Evolutionary conservation across 2,113 vertebrate species (phyloP).

Genomic region (Dicentrarchus labrax): DNA sequence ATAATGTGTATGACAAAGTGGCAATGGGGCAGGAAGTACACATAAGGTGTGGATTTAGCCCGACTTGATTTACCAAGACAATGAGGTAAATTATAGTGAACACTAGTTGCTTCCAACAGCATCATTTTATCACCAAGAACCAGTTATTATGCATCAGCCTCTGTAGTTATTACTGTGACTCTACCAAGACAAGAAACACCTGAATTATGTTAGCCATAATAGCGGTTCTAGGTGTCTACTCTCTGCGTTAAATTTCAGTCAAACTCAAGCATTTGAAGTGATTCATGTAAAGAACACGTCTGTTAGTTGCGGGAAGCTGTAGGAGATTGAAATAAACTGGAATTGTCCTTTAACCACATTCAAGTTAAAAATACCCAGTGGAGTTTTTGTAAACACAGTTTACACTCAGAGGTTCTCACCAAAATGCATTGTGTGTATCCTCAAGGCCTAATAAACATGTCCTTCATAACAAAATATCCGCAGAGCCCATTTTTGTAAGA

Average conservation of each 20-base stretch:
- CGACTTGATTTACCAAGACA: slow-evolving; percentile 29
- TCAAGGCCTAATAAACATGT: neutral
- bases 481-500: neutral
- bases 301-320: neutral
- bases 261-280: neutral
- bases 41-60: slow-evolving; percentile 46
- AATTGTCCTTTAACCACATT: neutral
- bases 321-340: neutral
- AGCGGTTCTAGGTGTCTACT: fast-evolving
- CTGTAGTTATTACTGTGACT: slow-evolving; percentile 12
- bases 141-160: neutral
- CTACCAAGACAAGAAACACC: neutral
- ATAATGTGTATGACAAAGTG: slow-evolving; percentile 5
- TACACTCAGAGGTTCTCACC: neutral
- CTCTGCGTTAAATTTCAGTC: neutral
- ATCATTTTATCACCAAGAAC: slow-evolving; percentile 10
- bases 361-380: neutral
- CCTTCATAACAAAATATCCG: neutral
- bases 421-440: neutral
- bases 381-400: neutral
- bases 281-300: neutral
- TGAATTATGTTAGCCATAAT: neutral
- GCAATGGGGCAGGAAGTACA: slow-evolving; percentile 41
- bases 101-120: neutral
- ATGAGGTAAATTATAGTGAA: slow-evolving; percentile 32